These are phyloP conservation scores for Tetranychus truncatus DNA, from an alignment of 2,888 invertebrate genomes.

Conservation along the genomic window DNA sequence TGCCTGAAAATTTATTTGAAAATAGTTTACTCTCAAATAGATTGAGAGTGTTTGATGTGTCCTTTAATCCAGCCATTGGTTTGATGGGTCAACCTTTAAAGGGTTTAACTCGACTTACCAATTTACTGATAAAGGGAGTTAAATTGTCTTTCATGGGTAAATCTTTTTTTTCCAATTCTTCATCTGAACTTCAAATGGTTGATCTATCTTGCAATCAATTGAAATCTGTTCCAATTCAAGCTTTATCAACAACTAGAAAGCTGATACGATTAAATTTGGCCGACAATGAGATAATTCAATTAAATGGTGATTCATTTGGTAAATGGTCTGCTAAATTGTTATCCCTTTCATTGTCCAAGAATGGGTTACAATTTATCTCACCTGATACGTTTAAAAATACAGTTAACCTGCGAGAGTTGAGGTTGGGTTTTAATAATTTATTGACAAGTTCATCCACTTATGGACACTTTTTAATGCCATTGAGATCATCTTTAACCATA, in stretches of 20 bases:
- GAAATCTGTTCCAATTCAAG: constrained; percentile 22
- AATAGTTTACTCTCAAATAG: constrained; percentile 9
- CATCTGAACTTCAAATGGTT: constrained; percentile 23
- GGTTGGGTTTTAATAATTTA: constrained; percentile 29
- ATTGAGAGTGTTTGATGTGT: constrained; percentile 25
- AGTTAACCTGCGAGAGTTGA: constrained; percentile 35
- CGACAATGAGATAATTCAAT: constrained; percentile 24
- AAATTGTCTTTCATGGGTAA: constrained; percentile 48
- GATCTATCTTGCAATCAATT: constrained; percentile 26
- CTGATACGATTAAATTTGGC: constrained; percentile 25
- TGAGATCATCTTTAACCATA: constrained; percentile 48
- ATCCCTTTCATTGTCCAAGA: constrained; percentile 76
- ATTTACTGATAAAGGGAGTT: constrained; percentile 55
- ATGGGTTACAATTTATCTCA: constrained; percentile 63
- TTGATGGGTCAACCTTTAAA: constrained; percentile 43
- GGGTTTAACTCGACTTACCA: constrained; percentile 38
- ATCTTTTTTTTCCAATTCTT: constrained; percentile 42
- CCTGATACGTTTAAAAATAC: constrained; percentile 59
- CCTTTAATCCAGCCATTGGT: constrained; percentile 46
- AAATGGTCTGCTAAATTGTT: constrained; percentile 61
- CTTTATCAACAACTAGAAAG: constrained; percentile 22
- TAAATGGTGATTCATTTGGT: constrained; percentile 44
- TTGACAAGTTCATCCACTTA: constrained; percentile 17
- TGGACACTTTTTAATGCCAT: constrained; percentile 18
- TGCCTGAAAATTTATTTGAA: constrained; percentile 38